Base-by-base conservation (phyloP, 2,797 vertebrate genomes). In the Sciaenops ocellatus region DNA sequence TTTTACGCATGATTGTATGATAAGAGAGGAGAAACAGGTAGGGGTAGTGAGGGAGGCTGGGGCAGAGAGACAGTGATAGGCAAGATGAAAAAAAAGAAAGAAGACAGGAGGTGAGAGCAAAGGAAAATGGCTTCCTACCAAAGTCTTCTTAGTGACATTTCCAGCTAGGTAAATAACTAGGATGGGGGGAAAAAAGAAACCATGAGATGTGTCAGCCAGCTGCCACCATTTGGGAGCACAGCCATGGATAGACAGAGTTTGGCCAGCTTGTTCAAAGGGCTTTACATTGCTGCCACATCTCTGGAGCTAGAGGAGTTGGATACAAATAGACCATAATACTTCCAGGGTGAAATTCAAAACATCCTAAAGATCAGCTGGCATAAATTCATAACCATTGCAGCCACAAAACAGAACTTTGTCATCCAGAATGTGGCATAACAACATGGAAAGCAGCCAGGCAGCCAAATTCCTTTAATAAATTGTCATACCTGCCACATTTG, bases 101-200 rank as follows among this genome's bases (percentile, higher is more conserved):
- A 26, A 61, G 62, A 77, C 54, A 74, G 59, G 30, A 38, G 59
- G 56, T 34, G 51, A 81, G 28, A 80, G 74, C 34, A 76, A 80
- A 75, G 69, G 51, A 59, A 84, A 85, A 75, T 76, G 72, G 41
- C 73, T 80, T 18, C 26, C 71, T 63, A 75, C 67, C 72, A 77
- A 78, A 82, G 63, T 50, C 38, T 47, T 82, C 72, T 80, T 69
- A 42, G 71, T 91, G 92, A 87, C 90, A 89, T 88, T 91, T 92
- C 64, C 71, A 85, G 74, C 66, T 46, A 82, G 74, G 88, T 85
- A 91, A 91, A 92, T 89, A 91, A 88, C 78, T 61, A 71, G 73
- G 44, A 78, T 78, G 62, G 11, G 18, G 22, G 18, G 66, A 75
- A 83, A 87, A 89, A 70, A 85, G 57, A 42, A 78, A 82, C 24